Evolutionary conservation across 1,140 invertebrate species (phyloP).

Genomic region (Antheraea mylitta): DNA sequence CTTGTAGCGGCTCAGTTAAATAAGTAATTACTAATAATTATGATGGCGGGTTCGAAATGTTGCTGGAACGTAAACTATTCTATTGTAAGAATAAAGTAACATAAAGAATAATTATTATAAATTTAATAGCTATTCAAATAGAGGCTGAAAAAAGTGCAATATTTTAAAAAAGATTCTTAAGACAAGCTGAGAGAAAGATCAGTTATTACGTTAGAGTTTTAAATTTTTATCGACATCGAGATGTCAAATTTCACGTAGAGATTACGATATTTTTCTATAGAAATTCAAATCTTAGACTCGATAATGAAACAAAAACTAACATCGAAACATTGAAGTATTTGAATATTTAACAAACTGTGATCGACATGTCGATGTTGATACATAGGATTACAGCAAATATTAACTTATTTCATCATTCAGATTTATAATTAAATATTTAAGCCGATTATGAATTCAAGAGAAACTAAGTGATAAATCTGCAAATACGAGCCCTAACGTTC

Average conservation of each 20-base stretch:
- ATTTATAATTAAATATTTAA: background rate
- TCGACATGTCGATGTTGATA: no score
- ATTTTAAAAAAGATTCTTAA: background rate
- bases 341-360: no score
- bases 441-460: background rate
- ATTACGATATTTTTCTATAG: no score
- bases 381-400: no score
- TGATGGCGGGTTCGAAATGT: no score
- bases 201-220: no score
- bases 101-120: no score
- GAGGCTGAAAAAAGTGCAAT: background rate
- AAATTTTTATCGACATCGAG: constrained; percentile 10
- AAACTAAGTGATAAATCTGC: background rate
- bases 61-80: background rate
- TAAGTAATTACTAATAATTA: background rate
- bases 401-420: no score
- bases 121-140: background rate
- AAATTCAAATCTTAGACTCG: no score
- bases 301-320: no score
- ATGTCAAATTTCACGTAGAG: background rate
- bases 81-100: background rate
- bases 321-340: no score
- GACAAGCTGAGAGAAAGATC: background rate
- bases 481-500: constrained; percentile 7
- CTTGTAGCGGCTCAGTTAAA: background rate